Percentiles rank a stretch among this genome's conserved stretches.
These are phyloP conservation scores for Drosophila ezoana DNA, from an alignment of 2,888 invertebrate species.

Conservation along the genomic window DNA sequence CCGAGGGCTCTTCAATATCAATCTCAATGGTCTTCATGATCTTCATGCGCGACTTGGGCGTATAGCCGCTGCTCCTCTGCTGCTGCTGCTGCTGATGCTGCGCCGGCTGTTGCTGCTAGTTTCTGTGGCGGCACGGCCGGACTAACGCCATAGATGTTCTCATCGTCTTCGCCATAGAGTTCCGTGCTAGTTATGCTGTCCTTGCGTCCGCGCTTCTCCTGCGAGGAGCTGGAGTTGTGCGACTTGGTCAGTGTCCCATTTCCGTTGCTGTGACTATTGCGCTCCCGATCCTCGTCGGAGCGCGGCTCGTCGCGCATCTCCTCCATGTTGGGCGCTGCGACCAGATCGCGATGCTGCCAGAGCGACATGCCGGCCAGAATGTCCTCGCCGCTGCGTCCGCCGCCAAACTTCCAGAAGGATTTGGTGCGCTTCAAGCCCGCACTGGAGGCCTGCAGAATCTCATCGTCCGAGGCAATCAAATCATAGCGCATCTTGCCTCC, in stretches of 20 bases:
- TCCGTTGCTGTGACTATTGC: constrained; percentile 26
- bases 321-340: constrained; percentile 85
- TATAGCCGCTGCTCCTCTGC: constrained; percentile 71
- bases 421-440: constrained; percentile 92
- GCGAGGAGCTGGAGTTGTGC: constrained; percentile 77
- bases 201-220: constrained; percentile 78
- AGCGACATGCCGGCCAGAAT: constrained; percentile 94
- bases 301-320: constrained; percentile 68
- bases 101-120: constrained; percentile 40
- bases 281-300: constrained; percentile 58
- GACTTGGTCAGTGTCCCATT: constrained; percentile 78
- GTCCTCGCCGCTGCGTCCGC: constrained; percentile 88
- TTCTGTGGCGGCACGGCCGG: constrained; percentile 55
- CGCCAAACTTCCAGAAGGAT: constrained; percentile 93
- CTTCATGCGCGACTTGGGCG: constrained; percentile 84
- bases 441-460: constrained; percentile 84
- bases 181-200: constrained; percentile 83
- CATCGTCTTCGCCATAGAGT: constrained; percentile 80
- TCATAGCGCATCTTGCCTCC: constrained; percentile 81
- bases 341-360: constrained; percentile 94
- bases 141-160: constrained; percentile 82
- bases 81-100: constrained; percentile 37
- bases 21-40: constrained; percentile 84
- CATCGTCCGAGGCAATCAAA: constrained; percentile 83
- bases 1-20: constrained; percentile 82